Base-by-base conservation (phyloP, 2,888 invertebrate genomes). In the Litoditis marina region DNA sequence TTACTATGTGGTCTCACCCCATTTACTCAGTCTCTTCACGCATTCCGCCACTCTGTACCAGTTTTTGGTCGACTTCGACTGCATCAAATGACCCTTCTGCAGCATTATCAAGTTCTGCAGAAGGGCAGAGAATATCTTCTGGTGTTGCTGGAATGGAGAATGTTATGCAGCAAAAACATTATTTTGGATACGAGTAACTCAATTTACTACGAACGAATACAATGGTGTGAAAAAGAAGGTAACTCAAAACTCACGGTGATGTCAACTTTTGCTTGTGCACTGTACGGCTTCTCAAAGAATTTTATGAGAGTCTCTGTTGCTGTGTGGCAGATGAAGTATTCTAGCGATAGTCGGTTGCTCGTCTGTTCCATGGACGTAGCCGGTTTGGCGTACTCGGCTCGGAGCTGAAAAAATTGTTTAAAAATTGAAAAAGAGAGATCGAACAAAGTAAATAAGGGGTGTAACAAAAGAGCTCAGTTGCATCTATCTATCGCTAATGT, bases 41-140 rank as follows among this genome's bases (percentile, higher is more conserved):
- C 80, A 82, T 56, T 82, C 80, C 1, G 74, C 73, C 11, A 82
- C 77, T 22, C 78, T 65, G 57, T 82, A 80, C 82, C 81, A 82
- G 56, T 80, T 80, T 47, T 67, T 67, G 11, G 64, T 64, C 34
- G 60, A 42, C 44, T 60, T 65, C 22, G 71, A 54, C n/a, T 68
- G 63, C 30, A 63, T 54, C 27, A 69, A 56, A 57, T 66, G 63
- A 8, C 50, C 71, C 52, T 71, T 91, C 66, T 81, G 77, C 47
- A 82, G 64, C 28, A 70, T 68, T 31, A 59, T 69, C 63, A 82
- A 53, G 28, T 71, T 68, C 53, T 78, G 70, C 22, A 82, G 67
- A 7, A 82, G 71, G 31, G 71, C 63, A 0, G 68, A 63, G 65
- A 82, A 81, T 22, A 78, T 74, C 58, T 75, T 78, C 53, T 76